Evolutionary conservation across 2,113 vertebrate species (phyloP).

Genomic region (Panthera tigris): DNA sequence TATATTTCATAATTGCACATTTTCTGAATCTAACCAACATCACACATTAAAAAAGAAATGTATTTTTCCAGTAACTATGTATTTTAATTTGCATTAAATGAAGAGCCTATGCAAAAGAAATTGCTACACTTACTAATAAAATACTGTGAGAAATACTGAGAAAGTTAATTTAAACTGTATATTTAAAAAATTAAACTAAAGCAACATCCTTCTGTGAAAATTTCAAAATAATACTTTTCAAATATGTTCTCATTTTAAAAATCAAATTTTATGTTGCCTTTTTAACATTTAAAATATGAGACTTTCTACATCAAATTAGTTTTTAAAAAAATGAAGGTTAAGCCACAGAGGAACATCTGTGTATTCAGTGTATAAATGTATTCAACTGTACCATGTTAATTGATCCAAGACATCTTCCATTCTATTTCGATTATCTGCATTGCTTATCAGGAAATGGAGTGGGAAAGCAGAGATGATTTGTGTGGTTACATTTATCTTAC

Average conservation of each 20-base stretch:
- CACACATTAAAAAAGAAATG: not conserved
- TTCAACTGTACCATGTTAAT: slow-evolving; percentile 25
- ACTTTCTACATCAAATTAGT: not conserved
- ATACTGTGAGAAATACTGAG: not conserved
- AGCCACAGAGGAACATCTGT: slow-evolving; percentile 31
- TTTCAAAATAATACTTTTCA: slow-evolving; percentile 9
- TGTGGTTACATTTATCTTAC: slow-evolving; percentile 43
- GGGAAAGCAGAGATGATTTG: slow-evolving; percentile 43
- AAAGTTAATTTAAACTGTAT: not conserved
- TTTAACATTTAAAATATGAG: not conserved
- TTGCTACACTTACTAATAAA: not conserved
- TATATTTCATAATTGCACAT: not conserved
- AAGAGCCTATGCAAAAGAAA: not conserved
- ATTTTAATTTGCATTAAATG: not conserved
- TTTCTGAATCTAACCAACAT: slow-evolving; percentile 23
- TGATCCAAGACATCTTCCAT: slow-evolving; percentile 46
- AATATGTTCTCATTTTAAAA: not conserved
- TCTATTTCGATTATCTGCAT: slow-evolving; percentile 68
- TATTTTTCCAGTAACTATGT: not conserved
- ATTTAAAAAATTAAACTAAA: not conserved
- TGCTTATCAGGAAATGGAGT: slow-evolving; percentile 63
- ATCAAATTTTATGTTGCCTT: not conserved
- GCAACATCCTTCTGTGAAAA: not conserved
- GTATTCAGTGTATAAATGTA: not conserved
- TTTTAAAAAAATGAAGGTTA: not conserved